A percentile compares a stretch with the other conserved stretches of the same genome.
These are phyloP conservation scores for Nyctibius bracteatus DNA, from an alignment of 2,113 vertebrate genomes.

Conservation along the genomic window DNA sequence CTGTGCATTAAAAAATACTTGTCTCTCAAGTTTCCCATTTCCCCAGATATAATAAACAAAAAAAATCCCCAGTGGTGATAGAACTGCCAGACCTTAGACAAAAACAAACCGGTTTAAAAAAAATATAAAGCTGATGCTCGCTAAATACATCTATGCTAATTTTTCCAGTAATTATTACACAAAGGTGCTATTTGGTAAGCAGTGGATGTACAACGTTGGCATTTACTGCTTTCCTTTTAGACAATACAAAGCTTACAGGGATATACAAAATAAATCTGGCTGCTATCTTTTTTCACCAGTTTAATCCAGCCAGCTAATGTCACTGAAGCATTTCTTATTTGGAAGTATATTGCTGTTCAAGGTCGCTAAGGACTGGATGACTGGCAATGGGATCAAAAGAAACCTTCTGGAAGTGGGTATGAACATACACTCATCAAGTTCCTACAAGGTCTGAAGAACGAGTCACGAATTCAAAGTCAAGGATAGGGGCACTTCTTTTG, in stretches of 20 bases:
- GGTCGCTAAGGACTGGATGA: neutral
- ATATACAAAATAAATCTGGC: neutral
- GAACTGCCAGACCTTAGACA: neutral
- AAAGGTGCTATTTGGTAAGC: neutral
- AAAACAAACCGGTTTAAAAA: neutral
- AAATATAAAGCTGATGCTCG: neutral
- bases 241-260: neutral
- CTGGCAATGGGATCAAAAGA: neutral
- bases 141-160: neutral
- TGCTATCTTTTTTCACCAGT: neutral
- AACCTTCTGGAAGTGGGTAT: neutral
- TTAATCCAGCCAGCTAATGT: neutral
- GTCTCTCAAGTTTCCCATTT: neutral
- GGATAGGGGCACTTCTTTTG: neutral
- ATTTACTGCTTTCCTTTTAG: neutral
- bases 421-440: neutral
- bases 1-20: neutral
- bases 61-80: neutral
- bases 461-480: neutral
- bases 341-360: neutral
- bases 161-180: neutral
- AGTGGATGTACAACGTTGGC: neutral
- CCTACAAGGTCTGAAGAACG: neutral
- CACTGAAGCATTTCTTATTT: neutral
- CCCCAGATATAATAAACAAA: neutral